Conservation (phyloP, 2,113 vertebrate species). For the Mirounga angustirostris region DNA sequence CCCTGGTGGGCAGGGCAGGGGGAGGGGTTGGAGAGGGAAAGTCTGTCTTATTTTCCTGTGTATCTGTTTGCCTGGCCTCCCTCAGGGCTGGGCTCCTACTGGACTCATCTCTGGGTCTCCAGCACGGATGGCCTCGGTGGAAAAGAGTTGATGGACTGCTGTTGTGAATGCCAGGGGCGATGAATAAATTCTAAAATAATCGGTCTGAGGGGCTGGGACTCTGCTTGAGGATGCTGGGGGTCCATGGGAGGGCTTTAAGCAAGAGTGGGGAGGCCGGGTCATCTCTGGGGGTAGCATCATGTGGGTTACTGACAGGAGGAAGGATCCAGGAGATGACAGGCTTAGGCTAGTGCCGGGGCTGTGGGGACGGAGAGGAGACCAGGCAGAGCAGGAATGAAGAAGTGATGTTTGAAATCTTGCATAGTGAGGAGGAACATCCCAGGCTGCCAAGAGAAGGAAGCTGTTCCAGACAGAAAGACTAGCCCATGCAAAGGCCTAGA, state of each 20-base stretch:
- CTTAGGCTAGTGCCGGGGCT: neutral
- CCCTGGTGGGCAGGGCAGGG: neutral
- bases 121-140: neutral
- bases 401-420: neutral
- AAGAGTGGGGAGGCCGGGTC: neutral
- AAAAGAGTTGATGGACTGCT: neutral
- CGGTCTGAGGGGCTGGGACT: neutral
- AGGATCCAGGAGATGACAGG: neutral
- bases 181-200: neutral
- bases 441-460: neutral
- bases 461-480: neutral
- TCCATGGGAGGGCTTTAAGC: neutral
- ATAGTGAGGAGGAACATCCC: neutral
- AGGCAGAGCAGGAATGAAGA: neutral
- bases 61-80: neutral
- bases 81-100: neutral
- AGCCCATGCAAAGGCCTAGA: neutral
- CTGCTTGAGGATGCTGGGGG: neutral
- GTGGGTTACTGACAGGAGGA: neutral
- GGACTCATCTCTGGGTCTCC: neutral
- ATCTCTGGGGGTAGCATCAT: neutral
- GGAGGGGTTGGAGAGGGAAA: neutral
- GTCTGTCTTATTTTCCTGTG: neutral
- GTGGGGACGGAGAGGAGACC: neutral
- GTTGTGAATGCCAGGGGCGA: neutral